phyloP scores from a whole-genome alignment of 1,140 invertebrate genomes.

The Phthorimaea operculella region DNA sequence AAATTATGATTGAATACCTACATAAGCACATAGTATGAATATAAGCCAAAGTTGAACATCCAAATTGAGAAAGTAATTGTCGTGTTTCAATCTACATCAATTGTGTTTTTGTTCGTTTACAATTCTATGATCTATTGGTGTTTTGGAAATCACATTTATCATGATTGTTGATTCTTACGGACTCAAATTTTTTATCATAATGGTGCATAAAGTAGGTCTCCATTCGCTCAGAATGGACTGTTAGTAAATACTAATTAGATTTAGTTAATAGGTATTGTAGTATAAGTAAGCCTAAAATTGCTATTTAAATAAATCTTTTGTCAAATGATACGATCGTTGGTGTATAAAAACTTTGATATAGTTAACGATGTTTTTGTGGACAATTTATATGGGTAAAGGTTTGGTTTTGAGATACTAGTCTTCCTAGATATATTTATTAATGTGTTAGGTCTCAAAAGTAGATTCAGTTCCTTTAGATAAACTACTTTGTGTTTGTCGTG shows the following conservation, averaged over 20 bases:
- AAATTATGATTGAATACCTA: too few relatives aligned
- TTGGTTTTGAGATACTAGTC: neutral
- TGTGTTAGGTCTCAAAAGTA: neutral
- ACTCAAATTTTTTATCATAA: neutral
- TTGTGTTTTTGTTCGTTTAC: too few relatives aligned
- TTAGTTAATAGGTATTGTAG: neutral
- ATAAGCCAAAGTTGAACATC: too few relatives aligned
- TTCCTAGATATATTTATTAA: neutral
- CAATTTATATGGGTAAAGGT: neutral
- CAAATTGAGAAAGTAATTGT: too few relatives aligned
- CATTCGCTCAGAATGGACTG: neutral
- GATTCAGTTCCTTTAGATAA: neutral
- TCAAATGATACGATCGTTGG: neutral
- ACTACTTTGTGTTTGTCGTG: neutral
- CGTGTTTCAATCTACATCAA: too few relatives aligned
- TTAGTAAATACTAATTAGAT: too few relatives aligned
- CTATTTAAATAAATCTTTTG: conserved; percentile 1
- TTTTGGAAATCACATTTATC: too few relatives aligned
- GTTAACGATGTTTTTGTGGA: neutral
- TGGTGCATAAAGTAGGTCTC: conserved; percentile 2
- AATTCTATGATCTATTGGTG: too few relatives aligned
- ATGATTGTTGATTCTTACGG: neutral
- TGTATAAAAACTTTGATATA: neutral
- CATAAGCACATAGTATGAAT: too few relatives aligned
- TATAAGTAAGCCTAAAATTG: conserved; percentile 3